Evolutionary conservation across 2,888 invertebrate species (phyloP).

Genomic region (Lasioglossum leucozonium): DNA sequence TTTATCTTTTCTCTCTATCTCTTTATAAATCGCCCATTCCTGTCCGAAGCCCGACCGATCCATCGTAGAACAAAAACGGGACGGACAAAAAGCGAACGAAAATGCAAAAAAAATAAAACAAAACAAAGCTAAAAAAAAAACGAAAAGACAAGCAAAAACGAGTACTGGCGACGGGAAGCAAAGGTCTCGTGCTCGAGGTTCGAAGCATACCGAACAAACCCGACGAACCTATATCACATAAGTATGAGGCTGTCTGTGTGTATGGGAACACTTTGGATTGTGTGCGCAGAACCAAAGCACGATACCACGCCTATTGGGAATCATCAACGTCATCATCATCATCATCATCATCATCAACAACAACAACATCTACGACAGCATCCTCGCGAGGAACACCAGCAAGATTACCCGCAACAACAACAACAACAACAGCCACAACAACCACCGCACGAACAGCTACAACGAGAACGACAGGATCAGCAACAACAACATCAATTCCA

Average conservation of each 20-base stretch:
- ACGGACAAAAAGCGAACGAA: conserved; percentile 7
- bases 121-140: neutral
- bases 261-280: conserved; percentile 83
- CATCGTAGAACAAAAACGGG: neutral
- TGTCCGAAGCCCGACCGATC: neutral
- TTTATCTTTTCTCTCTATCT: neutral
- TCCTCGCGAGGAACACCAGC: conserved; percentile 58
- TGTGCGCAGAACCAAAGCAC: conserved; percentile 83
- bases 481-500: conserved; percentile 38
- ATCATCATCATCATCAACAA: no score
- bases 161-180: conserved; percentile 39
- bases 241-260: conserved; percentile 80
- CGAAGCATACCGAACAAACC: conserved; percentile 28
- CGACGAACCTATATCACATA: conserved; percentile 58
- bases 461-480: conserved; percentile 31
- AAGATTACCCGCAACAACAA: conserved; percentile 50
- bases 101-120: neutral
- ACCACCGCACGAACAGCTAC: neutral
- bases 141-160: conserved; percentile 30
- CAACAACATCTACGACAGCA: no score
- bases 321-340: conserved; percentile 63
- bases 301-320: conserved; percentile 76
- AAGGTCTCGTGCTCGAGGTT: conserved; percentile 38
- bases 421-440: conserved; percentile 43
- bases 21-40: neutral